phyloP scores from a whole-genome alignment of 2,113 vertebrate genomes.

The Turnix velox region DNA sequence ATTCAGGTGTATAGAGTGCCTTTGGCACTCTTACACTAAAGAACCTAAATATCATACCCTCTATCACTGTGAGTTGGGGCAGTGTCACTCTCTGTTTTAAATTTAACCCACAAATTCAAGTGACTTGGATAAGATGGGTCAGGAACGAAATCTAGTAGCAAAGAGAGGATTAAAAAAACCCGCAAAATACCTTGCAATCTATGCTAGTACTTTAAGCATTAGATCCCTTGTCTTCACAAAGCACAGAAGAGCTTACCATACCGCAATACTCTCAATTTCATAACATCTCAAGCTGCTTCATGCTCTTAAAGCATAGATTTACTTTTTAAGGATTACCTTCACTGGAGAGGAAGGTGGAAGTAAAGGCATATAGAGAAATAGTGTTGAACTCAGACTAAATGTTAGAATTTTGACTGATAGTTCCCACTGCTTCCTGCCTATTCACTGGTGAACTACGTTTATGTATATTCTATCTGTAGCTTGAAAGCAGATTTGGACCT shows the following conservation, averaged over 20 bases:
- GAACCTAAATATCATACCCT: not conserved
- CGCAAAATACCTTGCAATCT: accelerated
- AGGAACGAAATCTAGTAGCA: not conserved
- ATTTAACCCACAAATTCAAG: not conserved
- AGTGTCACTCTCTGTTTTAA: not conserved
- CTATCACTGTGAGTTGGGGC: not conserved
- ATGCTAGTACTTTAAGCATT: not conserved
- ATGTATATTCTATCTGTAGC: not conserved
- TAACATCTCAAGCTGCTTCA: not conserved
- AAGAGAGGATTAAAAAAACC: not conserved
- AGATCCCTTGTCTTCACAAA: not conserved
- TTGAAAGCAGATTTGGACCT: not conserved
- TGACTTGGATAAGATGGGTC: not conserved
- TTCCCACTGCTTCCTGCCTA: not conserved
- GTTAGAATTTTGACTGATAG: not conserved
- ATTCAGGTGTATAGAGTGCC: not conserved
- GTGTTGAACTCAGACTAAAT: not conserved
- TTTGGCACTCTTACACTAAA: not conserved
- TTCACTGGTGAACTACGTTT: not conserved
- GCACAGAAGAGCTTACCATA: not conserved
- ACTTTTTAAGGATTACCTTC: not conserved
- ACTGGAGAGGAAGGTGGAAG: not conserved
- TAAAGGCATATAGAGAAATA: not conserved
- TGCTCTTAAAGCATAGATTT: not conserved
- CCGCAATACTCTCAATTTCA: not conserved